Percentiles rank a stretch among this genome's conserved stretches.
These are phyloP conservation scores for Margarornis squamiger DNA, from an alignment of 2,797 vertebrate genomes.

Conservation along the genomic window DNA sequence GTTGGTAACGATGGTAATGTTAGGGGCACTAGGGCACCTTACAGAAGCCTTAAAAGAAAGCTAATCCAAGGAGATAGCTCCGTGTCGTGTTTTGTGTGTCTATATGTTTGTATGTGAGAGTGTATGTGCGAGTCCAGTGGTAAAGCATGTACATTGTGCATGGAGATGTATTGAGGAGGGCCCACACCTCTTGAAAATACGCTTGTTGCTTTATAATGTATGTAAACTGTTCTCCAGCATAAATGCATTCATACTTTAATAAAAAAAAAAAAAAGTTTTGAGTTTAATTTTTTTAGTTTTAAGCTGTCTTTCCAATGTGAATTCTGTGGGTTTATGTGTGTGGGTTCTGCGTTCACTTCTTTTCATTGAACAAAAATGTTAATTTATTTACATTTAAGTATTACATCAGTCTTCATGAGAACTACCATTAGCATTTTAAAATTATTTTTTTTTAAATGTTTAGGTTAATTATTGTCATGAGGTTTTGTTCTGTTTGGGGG, in stretches of 20 bases:
- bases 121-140: neutral
- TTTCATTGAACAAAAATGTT: neutral
- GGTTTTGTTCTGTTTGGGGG: neutral
- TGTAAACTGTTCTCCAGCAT: slow-evolving; percentile 76
- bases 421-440: neutral
- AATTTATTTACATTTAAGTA: neutral
- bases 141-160: slow-evolving; percentile 69
- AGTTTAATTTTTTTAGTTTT: slow-evolving; percentile 59
- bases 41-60: slow-evolving; percentile 75
- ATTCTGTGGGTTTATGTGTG: neutral
- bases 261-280: slow-evolving; percentile 72
- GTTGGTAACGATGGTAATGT: slow-evolving; percentile 37
- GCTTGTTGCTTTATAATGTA: slow-evolving; percentile 76
- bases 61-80: slow-evolving; percentile 52
- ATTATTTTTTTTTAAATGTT: neutral
- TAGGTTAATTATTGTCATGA: neutral
- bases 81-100: slow-evolving; percentile 35
- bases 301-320: slow-evolving; percentile 17
- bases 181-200: slow-evolving; percentile 60
- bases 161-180: slow-evolving; percentile 59
- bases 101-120: slow-evolving; percentile 32
- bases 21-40: slow-evolving; percentile 69
- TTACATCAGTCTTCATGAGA: neutral
- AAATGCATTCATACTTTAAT: slow-evolving; percentile 79
- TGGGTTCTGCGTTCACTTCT: neutral